Conservation (phyloP, 2,113 vertebrate genomes). For the Fulmarus glacialis region DNA sequence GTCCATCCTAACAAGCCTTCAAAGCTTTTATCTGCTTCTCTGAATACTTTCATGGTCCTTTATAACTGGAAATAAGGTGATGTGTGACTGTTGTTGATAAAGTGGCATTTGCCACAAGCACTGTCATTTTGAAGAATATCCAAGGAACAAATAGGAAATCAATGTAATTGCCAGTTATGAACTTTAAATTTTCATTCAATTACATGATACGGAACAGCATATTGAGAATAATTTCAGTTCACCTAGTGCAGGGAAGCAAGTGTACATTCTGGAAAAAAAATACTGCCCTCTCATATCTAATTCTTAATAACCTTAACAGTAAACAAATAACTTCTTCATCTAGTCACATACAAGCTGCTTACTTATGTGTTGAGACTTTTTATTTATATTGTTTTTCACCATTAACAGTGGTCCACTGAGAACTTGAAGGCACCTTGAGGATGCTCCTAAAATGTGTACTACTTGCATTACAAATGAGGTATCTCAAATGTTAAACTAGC, state of each 20-base stretch:
- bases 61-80: background rate
- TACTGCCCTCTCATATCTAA: background rate
- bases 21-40: background rate
- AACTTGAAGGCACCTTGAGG: background rate
- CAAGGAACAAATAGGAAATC: constrained; percentile 65
- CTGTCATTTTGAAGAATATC: constrained; percentile 52
- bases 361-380: background rate
- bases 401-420: background rate
- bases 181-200: constrained; percentile 57
- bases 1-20: background rate
- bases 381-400: background rate
- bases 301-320: background rate
- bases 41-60: background rate
- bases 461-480: background rate
- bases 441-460: background rate
- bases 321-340: background rate
- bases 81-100: constrained; percentile 14
- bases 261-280: background rate
- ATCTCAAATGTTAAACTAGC: background rate
- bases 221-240: constrained; percentile 53
- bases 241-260: background rate
- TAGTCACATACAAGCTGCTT: background rate
- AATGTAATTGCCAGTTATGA: constrained; percentile 64
- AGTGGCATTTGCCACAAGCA: constrained; percentile 26
- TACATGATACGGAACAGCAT: constrained; percentile 13